These are phyloP conservation scores for Rhea pennata DNA, from an alignment of 2,113 vertebrate genomes.

Conservation along the genomic window DNA sequence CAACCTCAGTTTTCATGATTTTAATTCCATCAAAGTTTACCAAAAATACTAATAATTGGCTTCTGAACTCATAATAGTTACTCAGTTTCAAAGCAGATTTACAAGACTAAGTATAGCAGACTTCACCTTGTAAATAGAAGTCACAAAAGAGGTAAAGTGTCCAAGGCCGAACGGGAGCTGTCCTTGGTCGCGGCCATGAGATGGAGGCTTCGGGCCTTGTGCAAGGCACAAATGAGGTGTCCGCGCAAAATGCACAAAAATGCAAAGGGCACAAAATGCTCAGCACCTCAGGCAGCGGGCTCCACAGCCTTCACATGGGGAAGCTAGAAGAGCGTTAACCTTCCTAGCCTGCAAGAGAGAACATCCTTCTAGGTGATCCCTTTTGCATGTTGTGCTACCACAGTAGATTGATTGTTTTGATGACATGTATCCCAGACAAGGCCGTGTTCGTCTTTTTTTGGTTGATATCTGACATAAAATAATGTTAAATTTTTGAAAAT, in stretches of 20 bases:
- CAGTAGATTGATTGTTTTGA: not conserved
- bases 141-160: not conserved
- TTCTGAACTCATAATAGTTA: not conserved
- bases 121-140: not conserved
- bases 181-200: not conserved
- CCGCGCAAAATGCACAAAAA: too few relatives aligned
- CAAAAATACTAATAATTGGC: rapidly evolving
- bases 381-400: not conserved
- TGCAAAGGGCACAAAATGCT: not conserved
- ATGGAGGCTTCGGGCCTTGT: rapidly evolving
- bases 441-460: not conserved
- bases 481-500: not conserved
- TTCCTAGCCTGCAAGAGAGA: not conserved
- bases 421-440: not conserved
- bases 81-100: not conserved
- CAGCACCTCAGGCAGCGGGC: rapidly evolving
- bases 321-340: not conserved
- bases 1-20: rapidly evolving
- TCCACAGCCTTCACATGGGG: rapidly evolving
- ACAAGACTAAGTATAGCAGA: not conserved
- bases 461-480: not conserved
- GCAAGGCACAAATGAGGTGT: not conserved
- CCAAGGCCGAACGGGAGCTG: not conserved
- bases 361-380: not conserved
- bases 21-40: rapidly evolving